Base-by-base conservation (phyloP, 2,113 vertebrate genomes). In the Erythrocercus mccallii region DNA sequence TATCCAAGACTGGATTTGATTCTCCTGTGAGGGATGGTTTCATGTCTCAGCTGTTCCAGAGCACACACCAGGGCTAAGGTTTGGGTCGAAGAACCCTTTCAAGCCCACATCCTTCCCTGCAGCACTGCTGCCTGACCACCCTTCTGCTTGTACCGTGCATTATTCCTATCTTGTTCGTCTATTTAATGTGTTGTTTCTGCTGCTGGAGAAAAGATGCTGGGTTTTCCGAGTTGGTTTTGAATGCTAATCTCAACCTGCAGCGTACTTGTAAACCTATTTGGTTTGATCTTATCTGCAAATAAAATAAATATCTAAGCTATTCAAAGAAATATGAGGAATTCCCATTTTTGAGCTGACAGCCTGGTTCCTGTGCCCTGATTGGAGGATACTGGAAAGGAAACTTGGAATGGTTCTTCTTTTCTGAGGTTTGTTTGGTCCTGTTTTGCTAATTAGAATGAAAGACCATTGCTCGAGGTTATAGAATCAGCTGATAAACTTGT, bases 361-460 rank as follows among this genome's bases (percentile, higher is more conserved):
- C 61, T 69, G 18, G 12, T 23, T 90, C 20, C 45, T 53, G 47
- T 76, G 66, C 20, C 27, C 44, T 88, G 64, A 31, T 45, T 40
- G 66, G 50, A 38, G 24, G 73, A 18, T 50, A 42, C 22, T 77
- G 62, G 50, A 45, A 86, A 45, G 33, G 17, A 77, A 80, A 66
- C 62, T 44, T 66, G 21, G 58, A 86, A 54, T 1, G 1, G 5
- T 76, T 92, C 14, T 74, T 78, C 54, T 81, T 61, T 87, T 74
- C 60, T 50, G 30, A 73, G 45, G 79, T 92, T 92, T 72, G 25
- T 80, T 93, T 81, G 47, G 44, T 80, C 50, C 56, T 69, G 45
- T 61, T 94, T 91, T 66, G n/a, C 50, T 89, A 73, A 87, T 94
- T 89, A 73, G 66, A 81, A 40, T 81, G 38, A 91, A 85, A 77